phyloP scores from a whole-genome alignment of 1,140 invertebrate genomes.

The Drosophila oshimai region DNA sequence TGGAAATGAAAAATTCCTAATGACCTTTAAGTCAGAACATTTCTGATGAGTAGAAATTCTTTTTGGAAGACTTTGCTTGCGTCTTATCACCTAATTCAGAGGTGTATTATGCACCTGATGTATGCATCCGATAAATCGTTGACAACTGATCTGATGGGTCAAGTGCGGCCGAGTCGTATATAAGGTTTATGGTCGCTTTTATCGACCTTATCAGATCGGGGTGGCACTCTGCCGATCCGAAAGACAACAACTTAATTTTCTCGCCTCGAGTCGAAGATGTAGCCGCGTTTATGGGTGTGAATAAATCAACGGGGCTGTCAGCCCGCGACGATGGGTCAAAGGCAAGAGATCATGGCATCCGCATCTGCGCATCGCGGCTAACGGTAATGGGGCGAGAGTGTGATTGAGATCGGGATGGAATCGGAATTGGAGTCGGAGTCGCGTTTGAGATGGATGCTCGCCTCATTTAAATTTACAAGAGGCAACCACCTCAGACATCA shows the following conservation, averaged over 20 bases:
- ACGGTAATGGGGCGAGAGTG: slow-evolving; percentile 46
- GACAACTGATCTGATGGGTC: slow-evolving; percentile 64
- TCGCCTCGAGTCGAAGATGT: slow-evolving; percentile 59
- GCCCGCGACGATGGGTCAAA: slow-evolving; percentile 61
- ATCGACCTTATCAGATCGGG: slow-evolving; percentile 55
- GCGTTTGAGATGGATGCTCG: slow-evolving; percentile 31
- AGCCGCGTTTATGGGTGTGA: slow-evolving; percentile 49
- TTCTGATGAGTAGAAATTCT: neutral
- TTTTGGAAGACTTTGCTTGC: neutral
- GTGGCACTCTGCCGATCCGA: slow-evolving; percentile 5
- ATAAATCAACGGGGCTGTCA: slow-evolving; percentile 66
- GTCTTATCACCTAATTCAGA: neutral
- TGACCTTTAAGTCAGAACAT: too few relatives aligned
- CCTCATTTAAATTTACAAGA: slow-evolving; percentile 81
- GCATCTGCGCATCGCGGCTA: slow-evolving; percentile 31
- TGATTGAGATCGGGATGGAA: slow-evolving; percentile 7
- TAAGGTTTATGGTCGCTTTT: slow-evolving; percentile 67
- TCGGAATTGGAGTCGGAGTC: slow-evolving; percentile 2
- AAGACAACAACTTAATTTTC: slow-evolving; percentile 75
- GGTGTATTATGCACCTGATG: slow-evolving; percentile 4
- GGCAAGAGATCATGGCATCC: slow-evolving; percentile 55
- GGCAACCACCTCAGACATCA: slow-evolving; percentile 55
- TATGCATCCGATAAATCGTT: slow-evolving; percentile 45
- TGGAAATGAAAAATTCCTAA: too few relatives aligned
- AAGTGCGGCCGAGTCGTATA: slow-evolving; percentile 52